Evolutionary conservation across 2,888 invertebrate genomes (phyloP).

Genomic region (Rhingia campestris): DNA sequence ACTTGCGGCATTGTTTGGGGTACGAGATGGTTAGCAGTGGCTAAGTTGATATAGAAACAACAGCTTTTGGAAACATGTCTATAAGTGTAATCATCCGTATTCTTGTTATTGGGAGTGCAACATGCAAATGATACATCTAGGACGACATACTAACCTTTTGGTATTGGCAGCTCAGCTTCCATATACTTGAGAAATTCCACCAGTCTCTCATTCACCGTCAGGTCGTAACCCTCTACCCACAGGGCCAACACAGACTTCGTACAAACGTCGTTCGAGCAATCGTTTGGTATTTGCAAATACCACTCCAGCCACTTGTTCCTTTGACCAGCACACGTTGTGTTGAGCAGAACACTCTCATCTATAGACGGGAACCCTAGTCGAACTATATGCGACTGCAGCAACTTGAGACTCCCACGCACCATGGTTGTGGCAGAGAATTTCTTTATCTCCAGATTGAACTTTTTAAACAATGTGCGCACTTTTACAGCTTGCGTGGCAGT

Average conservation of each 20-base stretch:
- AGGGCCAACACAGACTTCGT: slow-evolving; percentile 76
- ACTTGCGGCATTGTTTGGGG: too few relatives aligned
- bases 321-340: slow-evolving; percentile 29
- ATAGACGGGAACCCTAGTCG: slow-evolving; percentile 50
- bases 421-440: slow-evolving; percentile 36
- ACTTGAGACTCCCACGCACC: slow-evolving; percentile 73
- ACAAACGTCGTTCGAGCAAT: background rate
- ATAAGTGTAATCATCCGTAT: too few relatives aligned
- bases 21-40: too few relatives aligned
- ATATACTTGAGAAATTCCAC: slow-evolving; percentile 78
- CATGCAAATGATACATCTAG: too few relatives aligned
- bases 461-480: slow-evolving; percentile 39
- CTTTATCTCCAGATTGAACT: slow-evolving; percentile 25
- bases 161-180: slow-evolving; percentile 7
- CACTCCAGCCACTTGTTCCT: slow-evolving; percentile 79
- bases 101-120: too few relatives aligned
- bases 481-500: background rate
- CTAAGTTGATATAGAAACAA: too few relatives aligned
- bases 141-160: slow-evolving; percentile 39
- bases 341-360: slow-evolving; percentile 9
- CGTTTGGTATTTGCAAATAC: slow-evolving; percentile 77
- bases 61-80: too few relatives aligned
- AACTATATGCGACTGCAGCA: slow-evolving; percentile 75
- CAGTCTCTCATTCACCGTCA: slow-evolving; percentile 77
- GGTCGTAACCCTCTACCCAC: slow-evolving; percentile 78